Evolutionary conservation across 2,113 vertebrate species (phyloP).

Genomic region (Platysteira castanea): DNA sequence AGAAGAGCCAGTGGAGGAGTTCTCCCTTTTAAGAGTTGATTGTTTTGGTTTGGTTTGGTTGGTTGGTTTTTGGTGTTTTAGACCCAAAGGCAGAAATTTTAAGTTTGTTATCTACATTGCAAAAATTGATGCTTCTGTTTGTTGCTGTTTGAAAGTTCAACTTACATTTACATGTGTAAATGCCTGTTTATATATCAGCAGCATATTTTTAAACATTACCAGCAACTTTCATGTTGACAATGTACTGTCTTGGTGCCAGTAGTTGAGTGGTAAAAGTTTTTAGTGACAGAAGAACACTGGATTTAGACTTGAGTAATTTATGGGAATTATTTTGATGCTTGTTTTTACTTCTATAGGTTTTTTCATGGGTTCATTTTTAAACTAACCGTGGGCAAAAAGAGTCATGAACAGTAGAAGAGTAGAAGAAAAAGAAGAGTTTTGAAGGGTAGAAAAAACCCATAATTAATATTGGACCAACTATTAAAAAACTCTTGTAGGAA

Average conservation of each 20-base stretch:
- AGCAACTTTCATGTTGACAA: background rate
- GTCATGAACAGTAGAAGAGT: no score
- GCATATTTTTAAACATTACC: background rate
- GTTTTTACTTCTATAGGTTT: background rate
- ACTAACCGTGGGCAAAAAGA: background rate
- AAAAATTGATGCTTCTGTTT: background rate
- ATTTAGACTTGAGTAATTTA: background rate
- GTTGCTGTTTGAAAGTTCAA: background rate
- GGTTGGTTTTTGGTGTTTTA: background rate
- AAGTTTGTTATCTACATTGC: background rate
- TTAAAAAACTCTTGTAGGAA: background rate
- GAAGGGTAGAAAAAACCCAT: background rate
- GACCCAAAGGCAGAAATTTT: background rate
- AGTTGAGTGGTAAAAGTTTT: background rate
- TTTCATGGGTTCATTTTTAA: background rate
- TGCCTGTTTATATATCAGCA: background rate
- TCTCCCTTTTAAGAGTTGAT: accelerated
- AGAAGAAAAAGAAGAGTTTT: background rate
- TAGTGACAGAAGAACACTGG: background rate
- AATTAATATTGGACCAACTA: background rate
- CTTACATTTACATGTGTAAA: background rate
- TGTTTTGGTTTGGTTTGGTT: background rate
- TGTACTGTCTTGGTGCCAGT: background rate
- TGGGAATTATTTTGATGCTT: background rate
- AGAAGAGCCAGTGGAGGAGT: background rate